Base-by-base conservation (phyloP, 2,888 invertebrate genomes). In the Helicoverpa assulta region DNA sequence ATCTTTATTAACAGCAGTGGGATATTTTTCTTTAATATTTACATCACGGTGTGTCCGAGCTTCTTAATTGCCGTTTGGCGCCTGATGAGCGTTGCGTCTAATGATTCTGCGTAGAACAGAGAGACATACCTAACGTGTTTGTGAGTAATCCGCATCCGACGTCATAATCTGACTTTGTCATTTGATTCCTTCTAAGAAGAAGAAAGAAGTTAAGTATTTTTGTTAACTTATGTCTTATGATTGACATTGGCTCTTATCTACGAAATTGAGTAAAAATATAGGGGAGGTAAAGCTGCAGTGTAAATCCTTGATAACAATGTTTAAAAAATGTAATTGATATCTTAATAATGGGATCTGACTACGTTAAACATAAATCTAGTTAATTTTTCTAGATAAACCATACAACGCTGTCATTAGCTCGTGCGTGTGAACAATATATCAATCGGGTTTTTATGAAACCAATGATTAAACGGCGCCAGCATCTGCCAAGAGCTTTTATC, bases 1-100 rank as follows among this genome's bases (percentile, higher is more conserved):
- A 89, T 91, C 90, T 92, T 91, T 91, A 93, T 92, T 90, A 91
- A 91, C 85, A 84, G 90, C 85, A 83, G 84, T 85, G 85, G 80
- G 86, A 81, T 87, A 86, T 87, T 88, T 88, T 89, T 86, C 80
- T 89, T 89, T 90, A 88, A 89, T 88, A 89, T 89, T 88, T 88
- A 80, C 85, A 87, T 84, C 88, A 82, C 82, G 87, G 80, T 83
- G 81, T 82, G 83, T 85, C 81, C 77, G 78, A 26, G 85, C 83
- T 76, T 86, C 85, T 87, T 93, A 91, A 93, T 92, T 90, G 89
- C 85, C 85, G 83, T 77, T 83, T 83, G 85, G 85, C 85, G 88
- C 85, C 87, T 89, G 87, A 89, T 89, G 90, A 89, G 82, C 75
- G 74, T 68, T 78, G 65, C 65, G 75, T 76, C 67, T 89, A 90